These are phyloP conservation scores for Mermis nigrescens DNA, from an alignment of 2,888 invertebrate species.

Conservation along the genomic window DNA sequence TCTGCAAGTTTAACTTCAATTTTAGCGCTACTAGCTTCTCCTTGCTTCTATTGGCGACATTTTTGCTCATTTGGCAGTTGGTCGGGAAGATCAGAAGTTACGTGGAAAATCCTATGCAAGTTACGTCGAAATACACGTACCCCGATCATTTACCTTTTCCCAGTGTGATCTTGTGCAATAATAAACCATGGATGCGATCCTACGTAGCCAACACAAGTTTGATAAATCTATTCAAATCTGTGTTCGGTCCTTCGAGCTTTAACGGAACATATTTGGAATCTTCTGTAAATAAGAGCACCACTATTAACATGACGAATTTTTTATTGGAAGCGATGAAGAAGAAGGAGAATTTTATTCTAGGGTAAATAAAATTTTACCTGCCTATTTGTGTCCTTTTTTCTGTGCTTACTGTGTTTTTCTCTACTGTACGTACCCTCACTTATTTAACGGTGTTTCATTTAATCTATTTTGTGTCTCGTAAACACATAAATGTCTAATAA, in stretches of 20 bases:
- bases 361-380: no score
- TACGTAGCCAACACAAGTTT: no score
- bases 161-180: background rate
- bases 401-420: no score
- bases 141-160: background rate
- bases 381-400: no score
- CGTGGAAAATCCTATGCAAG: background rate
- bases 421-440: no score
- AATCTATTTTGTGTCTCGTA: no score
- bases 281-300: background rate
- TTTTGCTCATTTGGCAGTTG: slow-evolving; percentile 1
- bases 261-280: background rate
- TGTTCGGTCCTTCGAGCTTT: no score
- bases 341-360: background rate
- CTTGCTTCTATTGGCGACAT: background rate
- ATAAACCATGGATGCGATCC: background rate
- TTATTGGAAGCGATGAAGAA: background rate
- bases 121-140: background rate
- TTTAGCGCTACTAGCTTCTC: background rate
- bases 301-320: background rate
- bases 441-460: no score
- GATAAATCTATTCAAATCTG: no score
- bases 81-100: background rate
- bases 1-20: background rate
- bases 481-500: no score